These are phyloP conservation scores for Pseudochaenichthys georgianus DNA, from an alignment of 2,797 vertebrate species.

Conservation along the genomic window DNA sequence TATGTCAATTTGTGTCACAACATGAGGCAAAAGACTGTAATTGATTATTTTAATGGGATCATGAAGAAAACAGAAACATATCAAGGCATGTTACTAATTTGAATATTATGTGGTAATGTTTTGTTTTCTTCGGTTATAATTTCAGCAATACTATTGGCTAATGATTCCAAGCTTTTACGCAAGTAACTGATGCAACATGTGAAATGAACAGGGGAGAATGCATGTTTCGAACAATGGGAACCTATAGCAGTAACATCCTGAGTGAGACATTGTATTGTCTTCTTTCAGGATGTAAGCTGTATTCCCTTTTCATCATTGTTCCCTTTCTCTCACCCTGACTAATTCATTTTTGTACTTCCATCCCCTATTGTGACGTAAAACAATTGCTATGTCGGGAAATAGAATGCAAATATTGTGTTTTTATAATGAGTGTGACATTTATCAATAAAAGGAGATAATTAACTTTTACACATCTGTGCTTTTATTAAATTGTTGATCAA, in stretches of 20 bases:
- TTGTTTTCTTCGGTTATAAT: constrained; percentile 23
- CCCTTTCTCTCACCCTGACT: background rate
- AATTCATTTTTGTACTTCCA: constrained; percentile 5
- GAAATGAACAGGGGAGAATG: constrained; percentile 22
- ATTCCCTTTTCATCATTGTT: constrained; percentile 44
- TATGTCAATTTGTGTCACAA: constrained; percentile 59
- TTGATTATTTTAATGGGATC: constrained; percentile 64
- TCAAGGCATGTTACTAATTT: constrained; percentile 56
- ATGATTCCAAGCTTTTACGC: constrained; percentile 21
- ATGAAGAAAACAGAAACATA: constrained; percentile 48
- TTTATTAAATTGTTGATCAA: too few species aligned
- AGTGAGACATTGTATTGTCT: constrained; percentile 37
- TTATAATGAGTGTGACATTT: background rate
- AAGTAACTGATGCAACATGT: constrained; percentile 32
- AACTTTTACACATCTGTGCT: too few species aligned
- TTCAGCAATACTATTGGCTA: constrained; percentile 23
- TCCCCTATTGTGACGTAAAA: background rate
- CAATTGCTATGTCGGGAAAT: background rate
- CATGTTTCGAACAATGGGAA: constrained; percentile 14
- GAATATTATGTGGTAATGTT: constrained; percentile 54
- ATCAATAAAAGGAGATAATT: background rate
- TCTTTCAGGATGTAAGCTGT: constrained; percentile 28
- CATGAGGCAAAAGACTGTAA: constrained; percentile 51
- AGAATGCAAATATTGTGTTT: background rate
- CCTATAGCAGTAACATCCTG: background rate